phyloP scores from a whole-genome alignment of 2,888 invertebrate species.

The Drosophila diplacantha region DNA sequence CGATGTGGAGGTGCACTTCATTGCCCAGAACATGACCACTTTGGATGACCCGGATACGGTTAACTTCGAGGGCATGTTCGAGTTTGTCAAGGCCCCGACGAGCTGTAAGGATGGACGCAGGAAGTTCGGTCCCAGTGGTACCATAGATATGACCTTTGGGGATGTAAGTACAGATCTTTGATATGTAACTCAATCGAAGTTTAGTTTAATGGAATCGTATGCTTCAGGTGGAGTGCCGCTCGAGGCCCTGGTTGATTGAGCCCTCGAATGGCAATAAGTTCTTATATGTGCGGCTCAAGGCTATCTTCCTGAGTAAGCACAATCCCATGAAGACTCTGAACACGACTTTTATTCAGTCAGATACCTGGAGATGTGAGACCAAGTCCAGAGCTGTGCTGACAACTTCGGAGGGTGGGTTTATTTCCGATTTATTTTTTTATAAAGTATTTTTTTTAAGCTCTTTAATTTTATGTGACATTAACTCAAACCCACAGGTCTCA shows the following conservation, averaged over 20 bases:
- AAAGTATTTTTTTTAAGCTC: neutral
- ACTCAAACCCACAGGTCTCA: constrained; percentile 75
- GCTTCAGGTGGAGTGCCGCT: constrained; percentile 86
- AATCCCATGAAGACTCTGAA: constrained; percentile 79
- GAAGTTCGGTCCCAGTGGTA: constrained; percentile 87
- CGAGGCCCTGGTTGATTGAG: constrained; percentile 88
- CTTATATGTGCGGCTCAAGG: constrained; percentile 87
- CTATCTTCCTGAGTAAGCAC: constrained; percentile 79
- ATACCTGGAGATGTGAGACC: constrained; percentile 83
- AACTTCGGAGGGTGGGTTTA: constrained; percentile 80
- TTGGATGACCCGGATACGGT: constrained; percentile 90
- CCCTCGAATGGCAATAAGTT: constrained; percentile 85
- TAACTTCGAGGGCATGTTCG: constrained; percentile 90
- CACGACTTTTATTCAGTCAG: constrained; percentile 80
- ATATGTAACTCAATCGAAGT: accelerated
- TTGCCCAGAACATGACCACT: constrained; percentile 89
- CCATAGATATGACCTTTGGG: constrained; percentile 81
- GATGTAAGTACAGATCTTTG: constrained; percentile 70
- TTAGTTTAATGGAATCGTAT: neutral
- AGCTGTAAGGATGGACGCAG: constrained; percentile 84
- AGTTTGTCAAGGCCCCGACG: constrained; percentile 85
- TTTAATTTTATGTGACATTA: neutral
- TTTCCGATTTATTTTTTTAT: neutral
- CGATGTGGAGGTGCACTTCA: constrained; percentile 88
- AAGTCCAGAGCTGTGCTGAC: constrained; percentile 88